Evolutionary conservation across 2,797 vertebrate species (phyloP).

Genomic region (Paguma larvata): DNA sequence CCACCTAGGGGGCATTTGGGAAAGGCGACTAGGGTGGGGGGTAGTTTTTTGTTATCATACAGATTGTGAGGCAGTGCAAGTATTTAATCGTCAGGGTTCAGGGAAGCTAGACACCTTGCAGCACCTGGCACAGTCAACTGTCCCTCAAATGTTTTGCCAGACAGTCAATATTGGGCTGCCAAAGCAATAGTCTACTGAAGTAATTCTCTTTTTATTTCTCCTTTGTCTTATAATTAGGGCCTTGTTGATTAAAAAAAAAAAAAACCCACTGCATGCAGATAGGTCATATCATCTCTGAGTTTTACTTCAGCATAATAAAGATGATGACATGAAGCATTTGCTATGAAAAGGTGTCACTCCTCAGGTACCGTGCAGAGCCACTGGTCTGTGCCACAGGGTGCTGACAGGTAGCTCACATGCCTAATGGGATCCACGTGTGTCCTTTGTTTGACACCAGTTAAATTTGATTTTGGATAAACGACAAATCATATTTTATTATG

Average conservation of each 20-base stretch:
- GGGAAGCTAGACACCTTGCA: background rate
- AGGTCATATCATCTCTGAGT: background rate
- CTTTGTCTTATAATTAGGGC: background rate
- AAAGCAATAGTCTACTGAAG: background rate
- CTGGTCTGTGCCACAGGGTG: background rate
- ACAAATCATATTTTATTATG: background rate
- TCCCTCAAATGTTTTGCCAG: background rate
- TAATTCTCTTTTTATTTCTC: background rate
- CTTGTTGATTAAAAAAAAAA: background rate
- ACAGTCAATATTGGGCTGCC: background rate
- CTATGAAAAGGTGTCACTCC: background rate
- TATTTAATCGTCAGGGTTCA: background rate
- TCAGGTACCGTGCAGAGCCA: background rate
- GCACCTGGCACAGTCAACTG: too few relatives aligned
- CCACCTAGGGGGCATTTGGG: background rate
- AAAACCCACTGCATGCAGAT: background rate
- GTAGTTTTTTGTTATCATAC: background rate
- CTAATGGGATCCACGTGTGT: background rate
- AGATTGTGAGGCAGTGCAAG: background rate
- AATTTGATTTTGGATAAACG: background rate
- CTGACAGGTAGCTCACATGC: rapidly evolving
- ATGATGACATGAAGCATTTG: background rate
- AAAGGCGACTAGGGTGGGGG: background rate
- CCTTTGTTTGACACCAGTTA: background rate
- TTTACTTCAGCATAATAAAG: slow-evolving; percentile 1